Percentiles rank a stretch among this genome's conserved stretches.
phyloP scores from a whole-genome alignment of 2,113 vertebrate species.

The Alaudala cheleensis region DNA sequence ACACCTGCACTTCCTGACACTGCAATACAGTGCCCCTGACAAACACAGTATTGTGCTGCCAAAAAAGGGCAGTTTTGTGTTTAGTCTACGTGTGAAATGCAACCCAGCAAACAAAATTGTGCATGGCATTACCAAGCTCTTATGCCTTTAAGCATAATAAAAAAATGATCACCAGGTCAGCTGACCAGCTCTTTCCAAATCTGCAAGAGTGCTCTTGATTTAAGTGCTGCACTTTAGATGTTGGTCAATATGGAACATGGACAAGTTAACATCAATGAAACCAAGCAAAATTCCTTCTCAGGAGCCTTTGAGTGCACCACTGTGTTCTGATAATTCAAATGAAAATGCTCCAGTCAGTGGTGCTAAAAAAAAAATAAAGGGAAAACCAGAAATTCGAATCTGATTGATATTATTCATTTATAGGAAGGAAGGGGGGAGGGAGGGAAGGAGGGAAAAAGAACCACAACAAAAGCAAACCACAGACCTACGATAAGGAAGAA shows the following conservation, averaged over 20 bases:
- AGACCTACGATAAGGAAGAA: neutral
- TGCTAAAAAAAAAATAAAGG: neutral
- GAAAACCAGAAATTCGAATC: neutral
- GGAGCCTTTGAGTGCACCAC: neutral
- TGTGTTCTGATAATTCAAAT: neutral
- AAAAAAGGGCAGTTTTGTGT: neutral
- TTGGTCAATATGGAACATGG: neutral
- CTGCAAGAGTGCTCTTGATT: neutral
- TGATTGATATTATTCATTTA: neutral
- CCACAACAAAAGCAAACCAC: neutral
- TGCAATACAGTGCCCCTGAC: neutral
- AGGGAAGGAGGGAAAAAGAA: neutral
- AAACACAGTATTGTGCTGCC: neutral
- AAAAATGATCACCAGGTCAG: neutral
- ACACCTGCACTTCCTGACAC: neutral
- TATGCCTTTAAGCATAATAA: neutral
- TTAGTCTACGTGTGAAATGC: neutral
- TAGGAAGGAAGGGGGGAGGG: neutral
- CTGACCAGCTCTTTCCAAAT: neutral
- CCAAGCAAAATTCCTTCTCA: neutral
- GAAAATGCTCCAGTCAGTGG: neutral
- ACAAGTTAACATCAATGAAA: neutral
- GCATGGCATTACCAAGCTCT: neutral
- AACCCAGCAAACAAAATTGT: neutral
- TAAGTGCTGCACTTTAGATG: slow-evolving; percentile 7